Evolutionary conservation across 2,113 vertebrate genomes (phyloP).

Genomic region (Diphyllodes magnificus): DNA sequence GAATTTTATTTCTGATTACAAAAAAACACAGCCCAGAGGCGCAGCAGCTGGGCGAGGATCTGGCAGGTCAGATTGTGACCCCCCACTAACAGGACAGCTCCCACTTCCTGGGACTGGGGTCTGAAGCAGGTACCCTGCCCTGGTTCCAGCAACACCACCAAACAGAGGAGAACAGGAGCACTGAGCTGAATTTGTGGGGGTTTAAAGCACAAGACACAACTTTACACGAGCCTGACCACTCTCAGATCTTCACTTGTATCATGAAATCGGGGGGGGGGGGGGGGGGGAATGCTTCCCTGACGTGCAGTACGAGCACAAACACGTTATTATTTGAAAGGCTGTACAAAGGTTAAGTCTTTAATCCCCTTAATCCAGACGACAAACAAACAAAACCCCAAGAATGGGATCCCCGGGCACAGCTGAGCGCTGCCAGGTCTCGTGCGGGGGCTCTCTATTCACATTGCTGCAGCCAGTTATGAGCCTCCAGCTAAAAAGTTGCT

Average conservation of each 20-base stretch:
- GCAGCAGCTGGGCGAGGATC: fast-evolving
- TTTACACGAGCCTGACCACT: neutral
- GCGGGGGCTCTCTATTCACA: neutral
- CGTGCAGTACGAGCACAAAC: neutral
- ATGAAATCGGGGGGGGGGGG: neutral
- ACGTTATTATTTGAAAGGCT: constrained; percentile 34
- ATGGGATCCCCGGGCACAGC: neutral
- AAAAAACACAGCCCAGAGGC: neutral
- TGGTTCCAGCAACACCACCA: neutral
- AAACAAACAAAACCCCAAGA: constrained; percentile 55
- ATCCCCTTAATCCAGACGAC: constrained; percentile 44
- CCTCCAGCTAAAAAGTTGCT: neutral
- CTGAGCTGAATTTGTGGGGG: fast-evolving
- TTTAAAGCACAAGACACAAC: neutral
- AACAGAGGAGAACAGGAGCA: fast-evolving
- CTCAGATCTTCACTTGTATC: neutral
- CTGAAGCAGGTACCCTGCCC: neutral
- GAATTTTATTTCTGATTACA: neutral
- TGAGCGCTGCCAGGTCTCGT: neutral
- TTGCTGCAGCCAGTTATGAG: neutral
- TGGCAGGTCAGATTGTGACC: neutral
- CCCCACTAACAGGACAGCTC: fast-evolving
- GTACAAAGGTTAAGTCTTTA: constrained; percentile 62
- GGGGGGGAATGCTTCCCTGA: neutral
- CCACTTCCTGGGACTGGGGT: neutral